Evolutionary conservation across 2,113 vertebrate genomes (phyloP).

Genomic region (Elanoides forficatus): DNA sequence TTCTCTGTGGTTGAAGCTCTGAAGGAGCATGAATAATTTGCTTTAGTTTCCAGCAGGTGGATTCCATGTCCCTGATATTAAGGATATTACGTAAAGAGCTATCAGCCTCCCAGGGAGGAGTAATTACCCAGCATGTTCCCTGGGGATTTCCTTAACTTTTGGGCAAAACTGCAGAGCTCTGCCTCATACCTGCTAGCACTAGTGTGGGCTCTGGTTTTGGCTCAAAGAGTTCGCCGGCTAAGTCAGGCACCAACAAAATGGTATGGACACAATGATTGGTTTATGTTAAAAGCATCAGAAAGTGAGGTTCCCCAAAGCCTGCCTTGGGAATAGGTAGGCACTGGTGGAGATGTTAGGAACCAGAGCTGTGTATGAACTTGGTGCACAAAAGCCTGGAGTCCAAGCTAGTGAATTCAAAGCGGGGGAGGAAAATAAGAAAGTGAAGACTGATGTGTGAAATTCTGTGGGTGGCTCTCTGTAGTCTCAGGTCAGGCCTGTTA

Average conservation of each 20-base stretch:
- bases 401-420: neutral
- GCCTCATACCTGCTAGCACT: neutral
- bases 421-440: neutral
- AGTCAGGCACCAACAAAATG: neutral
- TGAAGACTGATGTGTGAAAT: neutral
- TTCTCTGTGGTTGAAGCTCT: neutral
- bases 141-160: neutral
- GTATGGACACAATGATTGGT: fast-evolving
- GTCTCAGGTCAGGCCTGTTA: neutral
- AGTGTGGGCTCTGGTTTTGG: neutral
- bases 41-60: neutral
- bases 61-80: neutral
- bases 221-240: neutral
- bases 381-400: neutral
- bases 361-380: neutral
- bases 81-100: neutral
- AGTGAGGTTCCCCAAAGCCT: neutral
- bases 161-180: neutral
- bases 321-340: fast-evolving
- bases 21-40: neutral
- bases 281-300: neutral
- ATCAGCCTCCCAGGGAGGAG: neutral
- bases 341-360: neutral
- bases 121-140: neutral
- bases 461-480: neutral